Base-by-base conservation (phyloP, 2,888 invertebrate species). In the Sericinus montela region DNA sequence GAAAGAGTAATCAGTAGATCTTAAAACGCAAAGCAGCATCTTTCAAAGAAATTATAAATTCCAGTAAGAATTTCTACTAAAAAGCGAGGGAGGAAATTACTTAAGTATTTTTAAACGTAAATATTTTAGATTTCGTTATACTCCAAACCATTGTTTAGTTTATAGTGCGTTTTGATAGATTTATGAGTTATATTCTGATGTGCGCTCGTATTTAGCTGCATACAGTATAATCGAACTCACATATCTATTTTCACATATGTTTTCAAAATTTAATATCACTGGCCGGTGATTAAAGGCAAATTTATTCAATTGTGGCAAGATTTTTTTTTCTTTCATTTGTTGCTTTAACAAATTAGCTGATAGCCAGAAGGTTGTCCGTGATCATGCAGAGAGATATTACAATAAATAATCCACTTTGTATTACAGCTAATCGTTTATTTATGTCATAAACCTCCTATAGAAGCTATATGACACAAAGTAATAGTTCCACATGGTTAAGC, bases 1-100 rank as follows among this genome's bases (percentile, higher is more conserved):
- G 72, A 77, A 80, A 77, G 67, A 72, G 75, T 72, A 72, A 75
- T 75, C 73, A 76, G 76, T 77, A 69, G 68, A 65, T 49, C 39
- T 49, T 44, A 39, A 25, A 39, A 38, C 35, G 38, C 10, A 32
- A 7, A 45, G 23, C 13, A 28, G 44, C 29, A 44, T 36, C 39
- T 39, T 45, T 44, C 34, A 34, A 28, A 38, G 19, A 39, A 40
- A 45, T 49, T 32, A 44, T 44, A 40, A 25, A 45, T 36, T 45
- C 11, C 32, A 29, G n/a, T 13, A 13, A 9, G 25, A 28, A 13
- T 7, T 14, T 34, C 8, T 25, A 7, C 1, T 2, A 25, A 25
- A 32, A 11, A 32, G 5, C 13, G 11, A 1, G 11, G 11, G 11
- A 8, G 8, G 5, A 6, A 1, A 32, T 32, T 32, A 13, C 9